Conservation (phyloP, 2,888 invertebrate genomes). For the Drosophila yooni region DNA sequence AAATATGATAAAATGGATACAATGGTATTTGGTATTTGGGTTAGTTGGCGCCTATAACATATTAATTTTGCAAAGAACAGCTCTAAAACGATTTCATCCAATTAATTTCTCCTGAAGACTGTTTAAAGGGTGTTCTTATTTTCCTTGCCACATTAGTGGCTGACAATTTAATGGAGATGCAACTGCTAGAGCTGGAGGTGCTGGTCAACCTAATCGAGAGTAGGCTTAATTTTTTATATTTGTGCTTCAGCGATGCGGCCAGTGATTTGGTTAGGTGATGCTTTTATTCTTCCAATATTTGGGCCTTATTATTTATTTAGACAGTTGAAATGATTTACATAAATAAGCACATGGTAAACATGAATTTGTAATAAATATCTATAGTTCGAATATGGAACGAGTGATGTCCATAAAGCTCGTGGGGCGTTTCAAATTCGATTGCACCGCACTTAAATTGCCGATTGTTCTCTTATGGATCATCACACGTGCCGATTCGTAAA, state of each 20-base stretch:
- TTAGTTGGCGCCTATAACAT: conserved; percentile 19
- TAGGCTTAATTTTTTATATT: not conserved
- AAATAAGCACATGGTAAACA: not conserved
- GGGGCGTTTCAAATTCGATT: conserved; percentile 69
- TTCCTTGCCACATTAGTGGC: not conserved
- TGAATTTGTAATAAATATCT: not conserved
- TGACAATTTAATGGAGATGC: not conserved
- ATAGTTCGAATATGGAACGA: conserved; percentile 58
- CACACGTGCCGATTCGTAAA: conserved; percentile 24
- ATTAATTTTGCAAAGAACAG: conserved; percentile 20
- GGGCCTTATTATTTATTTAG: not conserved
- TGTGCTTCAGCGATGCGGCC: not conserved
- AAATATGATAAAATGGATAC: conserved; percentile 9
- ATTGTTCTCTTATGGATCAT: conserved; percentile 35
- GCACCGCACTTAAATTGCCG: conserved; percentile 55
- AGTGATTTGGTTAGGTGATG: not conserved
- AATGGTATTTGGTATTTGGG: conserved; percentile 56
- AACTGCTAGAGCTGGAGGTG: conserved; percentile 5
- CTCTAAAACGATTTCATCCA: not conserved
- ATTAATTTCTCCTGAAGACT: conserved; percentile 25
- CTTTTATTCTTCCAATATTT: not conserved
- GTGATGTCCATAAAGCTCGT: conserved; percentile 53
- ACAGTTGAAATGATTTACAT: not conserved
- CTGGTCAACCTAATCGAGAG: conserved; percentile 13
- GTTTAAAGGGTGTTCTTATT: not conserved